Conservation (phyloP, 2,888 invertebrate species). For the Leucophenga maculata region DNA sequence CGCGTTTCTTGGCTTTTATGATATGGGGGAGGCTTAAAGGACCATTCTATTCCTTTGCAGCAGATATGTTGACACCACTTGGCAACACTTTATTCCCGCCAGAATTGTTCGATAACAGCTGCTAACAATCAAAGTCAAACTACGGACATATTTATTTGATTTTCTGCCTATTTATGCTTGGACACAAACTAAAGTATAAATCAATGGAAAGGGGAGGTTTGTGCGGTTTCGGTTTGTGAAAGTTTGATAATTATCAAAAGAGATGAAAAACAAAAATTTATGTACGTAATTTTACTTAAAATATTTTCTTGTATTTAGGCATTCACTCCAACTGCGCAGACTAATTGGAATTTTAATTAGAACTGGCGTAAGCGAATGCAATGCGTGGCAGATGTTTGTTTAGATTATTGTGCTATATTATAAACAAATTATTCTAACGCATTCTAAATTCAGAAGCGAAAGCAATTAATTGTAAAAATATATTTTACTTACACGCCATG, state of each 20-base stretch:
- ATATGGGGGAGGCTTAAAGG: background rate
- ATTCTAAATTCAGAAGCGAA: background rate
- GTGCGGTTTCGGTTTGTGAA: too few relatives aligned
- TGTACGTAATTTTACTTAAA: too few relatives aligned
- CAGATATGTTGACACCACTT: conserved; percentile 1
- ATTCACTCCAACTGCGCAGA: too few relatives aligned
- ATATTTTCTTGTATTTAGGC: too few relatives aligned
- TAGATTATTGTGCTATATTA: conserved; percentile 26
- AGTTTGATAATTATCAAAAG: too few relatives aligned
- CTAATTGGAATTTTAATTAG: too few relatives aligned
- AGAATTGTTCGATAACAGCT: conserved; percentile 12
- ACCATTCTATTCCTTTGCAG: background rate
- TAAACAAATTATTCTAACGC: conserved; percentile 31
- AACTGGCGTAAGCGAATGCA: background rate
- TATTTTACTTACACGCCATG: conserved; percentile 67
- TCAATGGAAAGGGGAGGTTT: too few relatives aligned
- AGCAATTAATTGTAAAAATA: conserved; percentile 6
- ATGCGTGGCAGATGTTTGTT: conserved; percentile 23
- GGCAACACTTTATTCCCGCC: conserved; percentile 22
- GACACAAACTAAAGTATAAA: too few relatives aligned
- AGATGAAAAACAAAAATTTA: too few relatives aligned
- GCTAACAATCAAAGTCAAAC: conserved; percentile 9
- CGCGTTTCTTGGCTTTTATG: background rate
- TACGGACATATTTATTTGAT: background rate
- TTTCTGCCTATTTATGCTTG: too few relatives aligned